A percentile compares a stretch with the other conserved stretches of the same genome.
Conservation (phyloP, 2,113 vertebrate genomes). For the Merops nubicus region DNA sequence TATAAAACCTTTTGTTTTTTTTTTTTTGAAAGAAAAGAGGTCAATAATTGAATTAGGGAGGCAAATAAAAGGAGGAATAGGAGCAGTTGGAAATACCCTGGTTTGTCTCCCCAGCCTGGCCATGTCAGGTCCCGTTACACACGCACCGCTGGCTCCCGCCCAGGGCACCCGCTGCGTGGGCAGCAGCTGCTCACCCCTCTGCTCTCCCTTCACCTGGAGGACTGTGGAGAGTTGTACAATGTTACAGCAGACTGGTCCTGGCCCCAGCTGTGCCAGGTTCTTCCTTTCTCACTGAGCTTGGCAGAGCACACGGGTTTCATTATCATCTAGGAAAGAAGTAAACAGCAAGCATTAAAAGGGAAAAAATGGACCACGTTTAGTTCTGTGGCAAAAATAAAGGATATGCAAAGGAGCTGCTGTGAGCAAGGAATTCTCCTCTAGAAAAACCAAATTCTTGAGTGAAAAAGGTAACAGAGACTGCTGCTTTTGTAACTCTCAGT, state of each 20-base stretch:
- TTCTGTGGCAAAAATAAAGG: neutral
- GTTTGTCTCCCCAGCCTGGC: neutral
- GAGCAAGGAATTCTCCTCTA: neutral
- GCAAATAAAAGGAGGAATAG: neutral
- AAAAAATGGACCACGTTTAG: neutral
- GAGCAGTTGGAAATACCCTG: neutral
- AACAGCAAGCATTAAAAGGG: neutral
- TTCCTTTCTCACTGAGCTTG: neutral
- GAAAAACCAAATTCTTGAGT: neutral
- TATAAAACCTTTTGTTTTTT: neutral
- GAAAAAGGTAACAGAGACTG: neutral
- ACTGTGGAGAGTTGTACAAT: neutral
- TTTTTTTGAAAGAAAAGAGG: neutral
- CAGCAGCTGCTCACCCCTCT: neutral
- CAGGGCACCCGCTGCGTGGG: neutral
- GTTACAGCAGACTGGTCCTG: neutral
- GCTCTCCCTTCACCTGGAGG: neutral
- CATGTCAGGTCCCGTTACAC: constrained; percentile 22
- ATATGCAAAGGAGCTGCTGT: neutral
- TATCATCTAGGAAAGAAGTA: neutral
- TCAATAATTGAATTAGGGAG: neutral
- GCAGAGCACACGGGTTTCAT: neutral
- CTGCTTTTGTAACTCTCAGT: neutral
- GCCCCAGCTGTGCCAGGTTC: neutral
- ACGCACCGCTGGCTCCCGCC: neutral